A percentile compares a stretch with the other conserved stretches of the same genome.
Conservation (phyloP, 2,888 invertebrate genomes). For the Mimumesa dahlbomi region DNA sequence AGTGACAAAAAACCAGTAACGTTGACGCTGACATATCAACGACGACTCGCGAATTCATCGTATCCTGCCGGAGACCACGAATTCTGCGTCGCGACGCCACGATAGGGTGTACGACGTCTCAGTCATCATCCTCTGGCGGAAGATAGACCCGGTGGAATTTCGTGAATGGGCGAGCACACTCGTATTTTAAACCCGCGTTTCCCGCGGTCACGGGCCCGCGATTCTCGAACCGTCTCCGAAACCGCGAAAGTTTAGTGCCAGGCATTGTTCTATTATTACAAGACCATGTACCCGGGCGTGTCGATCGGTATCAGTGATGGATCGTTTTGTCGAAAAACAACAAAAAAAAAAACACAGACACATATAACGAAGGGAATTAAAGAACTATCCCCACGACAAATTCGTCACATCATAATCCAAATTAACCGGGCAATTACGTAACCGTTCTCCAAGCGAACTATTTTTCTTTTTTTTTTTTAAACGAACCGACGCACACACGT, state of each 20-base stretch:
- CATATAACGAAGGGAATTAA: too few relatives aligned
- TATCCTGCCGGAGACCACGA: conserved; percentile 34
- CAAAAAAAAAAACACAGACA: too few relatives aligned
- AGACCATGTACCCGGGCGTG: not conserved
- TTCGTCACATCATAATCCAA: too few relatives aligned
- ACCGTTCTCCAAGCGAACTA: too few relatives aligned
- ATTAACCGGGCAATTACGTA: too few relatives aligned
- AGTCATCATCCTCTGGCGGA: not conserved
- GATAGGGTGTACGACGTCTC: conserved; percentile 17
- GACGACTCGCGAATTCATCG: conserved; percentile 61
- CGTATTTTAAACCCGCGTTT: conserved; percentile 7
- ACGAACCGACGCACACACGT: too few relatives aligned
- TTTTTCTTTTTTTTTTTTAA: too few relatives aligned
- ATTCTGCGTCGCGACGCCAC: conserved; percentile 13
- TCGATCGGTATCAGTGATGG: not conserved
- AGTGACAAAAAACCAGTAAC: conserved; percentile 72
- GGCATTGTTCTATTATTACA: not conserved
- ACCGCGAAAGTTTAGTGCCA: not conserved
- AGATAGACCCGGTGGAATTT: conserved; percentile 17
- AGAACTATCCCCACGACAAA: too few relatives aligned
- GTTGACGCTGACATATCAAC: conserved; percentile 75
- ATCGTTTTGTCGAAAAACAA: not conserved
- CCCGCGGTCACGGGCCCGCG: conserved; percentile 10
- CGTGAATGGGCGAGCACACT: conserved; percentile 34
- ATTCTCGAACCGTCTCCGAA: not conserved